Evolutionary conservation across 2,113 vertebrate genomes (phyloP).

Genomic region (Gasterosteus aculeatus): DNA sequence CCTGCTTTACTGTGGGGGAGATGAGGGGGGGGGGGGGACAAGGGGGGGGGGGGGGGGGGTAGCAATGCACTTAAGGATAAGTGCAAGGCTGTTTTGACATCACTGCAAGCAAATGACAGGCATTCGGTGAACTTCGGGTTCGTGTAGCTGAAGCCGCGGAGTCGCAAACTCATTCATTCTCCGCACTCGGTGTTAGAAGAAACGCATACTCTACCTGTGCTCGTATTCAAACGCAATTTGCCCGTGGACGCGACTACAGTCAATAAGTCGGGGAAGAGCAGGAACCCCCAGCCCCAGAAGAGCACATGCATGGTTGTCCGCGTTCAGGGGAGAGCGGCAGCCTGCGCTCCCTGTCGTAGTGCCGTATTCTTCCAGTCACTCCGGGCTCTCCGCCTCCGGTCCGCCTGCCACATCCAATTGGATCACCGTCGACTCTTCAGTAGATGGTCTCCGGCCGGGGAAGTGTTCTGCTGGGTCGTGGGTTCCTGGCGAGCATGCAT

Average conservation of each 20-base stretch:
- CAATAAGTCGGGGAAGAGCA: constrained; percentile 86
- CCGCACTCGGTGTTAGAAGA: constrained; percentile 28
- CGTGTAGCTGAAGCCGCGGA: constrained; percentile 54
- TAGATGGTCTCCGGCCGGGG: constrained; percentile 69
- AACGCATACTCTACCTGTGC: constrained; percentile 85
- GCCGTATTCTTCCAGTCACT: constrained; percentile 63
- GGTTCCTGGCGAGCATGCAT: constrained; percentile 80
- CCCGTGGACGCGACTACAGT: constrained; percentile 81
- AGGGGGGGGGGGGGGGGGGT: background rate
- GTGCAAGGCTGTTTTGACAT: background rate
- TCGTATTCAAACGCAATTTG: constrained; percentile 83
- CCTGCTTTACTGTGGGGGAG: constrained; percentile 80
- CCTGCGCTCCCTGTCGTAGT: constrained; percentile 65
- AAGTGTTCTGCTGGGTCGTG: constrained; percentile 74
- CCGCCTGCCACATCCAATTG: constrained; percentile 76
- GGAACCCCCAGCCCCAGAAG: constrained; percentile 90
- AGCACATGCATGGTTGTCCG: constrained; percentile 95
- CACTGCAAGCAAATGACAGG: constrained; percentile 22
- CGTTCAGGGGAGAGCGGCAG: constrained; percentile 75
- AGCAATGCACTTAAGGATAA: constrained; percentile 12
- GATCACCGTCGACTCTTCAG: constrained; percentile 72
- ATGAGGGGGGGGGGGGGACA: too few species aligned
- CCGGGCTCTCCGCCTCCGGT: constrained; percentile 64
- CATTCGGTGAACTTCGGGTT: constrained; percentile 41
- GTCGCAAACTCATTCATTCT: constrained; percentile 80